These are phyloP conservation scores for Brachionus rubens DNA, from an alignment of 1,140 invertebrate genomes.

Conservation along the genomic window DNA sequence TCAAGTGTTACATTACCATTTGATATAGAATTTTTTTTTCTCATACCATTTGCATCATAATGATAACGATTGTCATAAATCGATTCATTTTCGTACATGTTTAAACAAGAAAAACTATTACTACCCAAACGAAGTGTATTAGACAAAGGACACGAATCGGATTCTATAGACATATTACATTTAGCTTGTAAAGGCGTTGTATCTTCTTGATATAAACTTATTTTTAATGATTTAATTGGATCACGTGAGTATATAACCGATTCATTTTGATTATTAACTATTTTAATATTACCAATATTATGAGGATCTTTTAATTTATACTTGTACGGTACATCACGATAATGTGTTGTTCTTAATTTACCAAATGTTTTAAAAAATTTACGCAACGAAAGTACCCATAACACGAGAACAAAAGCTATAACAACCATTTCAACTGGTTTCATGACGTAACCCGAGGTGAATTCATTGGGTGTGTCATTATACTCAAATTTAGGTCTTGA, in stretches of 20 bases:
- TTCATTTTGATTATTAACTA: conserved; percentile 36
- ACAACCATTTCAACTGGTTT: conserved; percentile 36
- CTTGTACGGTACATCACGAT: conserved; percentile 33
- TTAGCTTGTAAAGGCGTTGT: background rate
- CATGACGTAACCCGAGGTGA: conserved; percentile 19
- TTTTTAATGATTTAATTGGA: conserved; percentile 18
- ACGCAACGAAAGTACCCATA: conserved; percentile 27
- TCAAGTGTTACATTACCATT: background rate
- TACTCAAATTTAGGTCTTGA: background rate
- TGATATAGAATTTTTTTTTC: conserved; percentile 2
- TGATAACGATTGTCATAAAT: background rate
- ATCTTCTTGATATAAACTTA: background rate
- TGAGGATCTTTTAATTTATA: conserved; percentile 42
- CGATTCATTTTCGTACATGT: conserved; percentile 5
- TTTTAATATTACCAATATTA: conserved; percentile 9
- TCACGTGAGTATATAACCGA: conserved; percentile 32
- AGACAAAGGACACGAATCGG: background rate
- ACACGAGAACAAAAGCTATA: background rate
- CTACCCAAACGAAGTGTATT: background rate
- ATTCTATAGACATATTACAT: too few relatives aligned
- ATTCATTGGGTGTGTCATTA: conserved; percentile 29
- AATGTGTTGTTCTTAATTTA: conserved; percentile 45
- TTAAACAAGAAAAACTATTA: conserved; percentile 24
- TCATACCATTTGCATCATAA: background rate
- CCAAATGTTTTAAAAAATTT: conserved; percentile 30